Percentiles rank a stretch among this genome's conserved stretches.
Conservation (phyloP, 2,797 vertebrate genomes). For the Catamblyrhynchus diadema region DNA sequence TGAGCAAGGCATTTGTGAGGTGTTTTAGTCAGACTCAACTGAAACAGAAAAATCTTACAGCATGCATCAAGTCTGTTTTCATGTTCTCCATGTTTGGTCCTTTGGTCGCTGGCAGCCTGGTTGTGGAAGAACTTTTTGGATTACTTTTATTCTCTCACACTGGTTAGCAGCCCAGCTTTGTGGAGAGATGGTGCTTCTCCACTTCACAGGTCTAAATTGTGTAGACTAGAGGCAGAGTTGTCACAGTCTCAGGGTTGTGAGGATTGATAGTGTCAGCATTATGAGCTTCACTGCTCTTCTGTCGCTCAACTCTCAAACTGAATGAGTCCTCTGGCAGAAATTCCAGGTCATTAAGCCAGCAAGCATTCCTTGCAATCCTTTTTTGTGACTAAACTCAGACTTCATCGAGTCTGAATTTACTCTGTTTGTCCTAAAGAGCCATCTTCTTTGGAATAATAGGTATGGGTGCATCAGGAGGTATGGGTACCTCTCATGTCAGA, state of each 20-base stretch:
- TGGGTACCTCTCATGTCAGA: background rate
- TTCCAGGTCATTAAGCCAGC: conserved; percentile 3
- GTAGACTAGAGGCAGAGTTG: background rate
- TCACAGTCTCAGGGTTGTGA: background rate
- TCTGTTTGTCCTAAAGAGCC: background rate
- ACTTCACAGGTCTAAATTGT: background rate
- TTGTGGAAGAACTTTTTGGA: background rate
- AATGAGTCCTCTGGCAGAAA: conserved; percentile 41
- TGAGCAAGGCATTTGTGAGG: background rate
- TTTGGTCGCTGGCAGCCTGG: background rate
- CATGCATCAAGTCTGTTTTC: background rate
- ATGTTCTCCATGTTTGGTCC: background rate
- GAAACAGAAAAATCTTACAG: background rate
- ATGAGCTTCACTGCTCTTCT: background rate
- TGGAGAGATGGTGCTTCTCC: background rate
- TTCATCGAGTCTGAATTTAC: background rate
- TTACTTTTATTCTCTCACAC: background rate
- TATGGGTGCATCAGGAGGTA: background rate
- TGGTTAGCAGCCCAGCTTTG: background rate
- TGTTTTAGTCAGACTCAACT: background rate
- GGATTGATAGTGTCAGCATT: background rate
- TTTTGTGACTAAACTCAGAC: conserved; percentile 18
- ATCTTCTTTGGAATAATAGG: background rate
- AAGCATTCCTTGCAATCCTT: background rate
- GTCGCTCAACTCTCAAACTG: background rate